Conservation (phyloP, 2,888 invertebrate genomes). For the Drosophila borealis region DNA sequence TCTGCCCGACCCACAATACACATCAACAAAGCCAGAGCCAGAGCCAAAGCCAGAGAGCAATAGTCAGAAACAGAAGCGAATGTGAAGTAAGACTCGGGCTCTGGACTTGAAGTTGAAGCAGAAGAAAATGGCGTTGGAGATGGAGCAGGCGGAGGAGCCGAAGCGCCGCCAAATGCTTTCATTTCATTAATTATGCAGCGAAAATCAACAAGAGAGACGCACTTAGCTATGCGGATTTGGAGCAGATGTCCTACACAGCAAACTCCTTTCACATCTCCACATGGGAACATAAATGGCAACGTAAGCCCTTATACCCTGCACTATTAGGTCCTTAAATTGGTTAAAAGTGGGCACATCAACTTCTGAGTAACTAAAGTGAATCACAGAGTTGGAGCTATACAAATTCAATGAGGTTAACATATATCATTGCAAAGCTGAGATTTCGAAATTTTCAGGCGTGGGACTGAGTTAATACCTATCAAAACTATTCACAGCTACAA, state of each 20-base stretch:
- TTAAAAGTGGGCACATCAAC: not conserved
- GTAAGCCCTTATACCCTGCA: constrained; percentile 1
- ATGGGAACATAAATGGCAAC: not conserved
- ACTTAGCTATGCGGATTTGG: constrained; percentile 9
- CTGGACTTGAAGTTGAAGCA: not conserved
- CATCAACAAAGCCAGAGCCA: constrained; percentile 16
- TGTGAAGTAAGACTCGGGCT: not conserved
- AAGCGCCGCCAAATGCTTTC: constrained; percentile 47
- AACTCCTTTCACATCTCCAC: constrained; percentile 28
- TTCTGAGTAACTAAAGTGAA: too few species aligned
- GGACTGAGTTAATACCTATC: too few species aligned
- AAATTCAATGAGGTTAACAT: too few species aligned
- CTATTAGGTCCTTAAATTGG: not conserved
- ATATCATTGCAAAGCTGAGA: too few species aligned
- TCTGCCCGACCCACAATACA: constrained; percentile 21
- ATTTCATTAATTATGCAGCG: constrained; percentile 71
- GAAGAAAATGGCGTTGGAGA: not conserved
- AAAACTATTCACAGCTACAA: too few species aligned
- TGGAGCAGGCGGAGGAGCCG: not conserved
- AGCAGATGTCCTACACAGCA: not conserved
- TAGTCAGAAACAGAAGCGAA: constrained; percentile 11
- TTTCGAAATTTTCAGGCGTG: too few species aligned
- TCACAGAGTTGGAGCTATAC: too few species aligned
- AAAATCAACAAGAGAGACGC: constrained; percentile 57
- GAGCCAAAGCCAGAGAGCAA: constrained; percentile 3